phyloP scores from a whole-genome alignment of 2,888 invertebrate genomes.

The Synergus laeviventris region DNA sequence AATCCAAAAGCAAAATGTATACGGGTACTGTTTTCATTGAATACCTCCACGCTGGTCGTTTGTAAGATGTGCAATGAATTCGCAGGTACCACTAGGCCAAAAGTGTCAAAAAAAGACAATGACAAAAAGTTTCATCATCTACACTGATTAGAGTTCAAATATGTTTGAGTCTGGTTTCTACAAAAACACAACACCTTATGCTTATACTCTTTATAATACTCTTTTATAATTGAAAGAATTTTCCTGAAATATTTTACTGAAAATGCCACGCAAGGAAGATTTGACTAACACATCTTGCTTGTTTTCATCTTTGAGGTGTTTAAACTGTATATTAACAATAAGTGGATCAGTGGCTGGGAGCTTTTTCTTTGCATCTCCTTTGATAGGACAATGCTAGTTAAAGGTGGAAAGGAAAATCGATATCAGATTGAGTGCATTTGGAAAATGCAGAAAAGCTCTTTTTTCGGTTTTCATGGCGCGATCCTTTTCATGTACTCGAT shows the following conservation, averaged over 20 bases:
- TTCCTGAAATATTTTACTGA: background rate
- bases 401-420: conserved; percentile 2
- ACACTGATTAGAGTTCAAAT: background rate
- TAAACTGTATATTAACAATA: background rate
- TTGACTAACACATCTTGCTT: background rate
- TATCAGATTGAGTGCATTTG: background rate
- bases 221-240: background rate
- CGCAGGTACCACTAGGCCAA: background rate
- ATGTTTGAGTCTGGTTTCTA: background rate
- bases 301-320: background rate
- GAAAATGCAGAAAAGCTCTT: background rate
- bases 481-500: conserved; percentile 4
- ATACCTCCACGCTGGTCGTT: background rate
- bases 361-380: background rate
- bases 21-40: conserved; percentile 15
- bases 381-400: conserved; percentile 11
- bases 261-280: background rate
- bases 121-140: background rate
- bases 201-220: background rate
- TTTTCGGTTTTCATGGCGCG: background rate
- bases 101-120: background rate
- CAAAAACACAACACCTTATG: background rate
- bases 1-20: conserved; percentile 16
- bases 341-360: conserved; percentile 13
- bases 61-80: conserved; percentile 8